Evolutionary conservation across 2,888 invertebrate genomes (phyloP), one percentile per base, ranked within the genome.

Genomic region (Spisula solida): DNA sequence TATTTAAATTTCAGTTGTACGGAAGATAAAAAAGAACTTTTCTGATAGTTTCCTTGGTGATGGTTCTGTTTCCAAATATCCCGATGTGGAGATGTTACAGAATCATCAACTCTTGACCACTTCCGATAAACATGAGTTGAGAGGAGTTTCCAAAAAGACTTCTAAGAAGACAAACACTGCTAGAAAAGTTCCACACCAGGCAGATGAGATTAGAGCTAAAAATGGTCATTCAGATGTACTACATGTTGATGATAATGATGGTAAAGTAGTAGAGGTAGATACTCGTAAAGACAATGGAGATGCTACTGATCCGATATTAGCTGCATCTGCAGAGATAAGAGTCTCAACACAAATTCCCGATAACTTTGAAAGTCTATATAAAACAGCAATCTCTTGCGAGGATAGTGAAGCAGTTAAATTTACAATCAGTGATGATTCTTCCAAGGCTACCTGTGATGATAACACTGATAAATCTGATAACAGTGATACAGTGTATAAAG

Each of bases 351-450:
- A 51, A 41, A 87, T 90, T 34, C 91, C 91, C 8, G 81, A 83
- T 55, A 84, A 86, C 47, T 91, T 91, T 86, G 91, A 89, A 87
- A 88, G 89, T 84, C 83, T 91, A 29, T 91, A 91, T 66, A 91
- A 88, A 41, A 89, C 80, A 48, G 48, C 85, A 51, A 55, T 41
- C 20, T 85, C 85, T 25, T 85, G 79, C 79, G 85, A 85, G 29
- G 85, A 85, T 25, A 31, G 79, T 56, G 85, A 85, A 16, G 51
- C 8, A 18, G 79, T 85, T 55, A 85, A 56, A 56, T 79, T 60
- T 41, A 10, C 29, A 6, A n/a, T 85, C 4, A 56, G 79, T 79
- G 79, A 85, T 56, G 85, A 85, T n/a, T 48, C 47, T 20, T 10
- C 18, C 14, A 34, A 47, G 41, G 70, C 34, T n/a, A n/a, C n/a